Evolutionary conservation across 2,113 vertebrate species (phyloP).

Genomic region (Corapipo altera): DNA sequence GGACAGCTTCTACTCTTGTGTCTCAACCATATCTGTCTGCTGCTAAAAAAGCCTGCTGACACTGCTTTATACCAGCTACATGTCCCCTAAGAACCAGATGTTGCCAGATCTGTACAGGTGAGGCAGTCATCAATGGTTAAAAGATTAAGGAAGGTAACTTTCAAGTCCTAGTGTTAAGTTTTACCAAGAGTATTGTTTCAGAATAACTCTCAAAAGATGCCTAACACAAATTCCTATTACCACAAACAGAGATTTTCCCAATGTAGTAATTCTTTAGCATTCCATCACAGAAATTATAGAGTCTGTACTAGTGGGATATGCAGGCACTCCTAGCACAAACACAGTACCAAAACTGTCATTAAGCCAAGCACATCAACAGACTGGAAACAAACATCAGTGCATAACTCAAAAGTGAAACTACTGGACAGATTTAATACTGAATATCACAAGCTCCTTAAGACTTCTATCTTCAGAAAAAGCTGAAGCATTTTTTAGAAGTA

Average conservation of each 20-base stretch:
- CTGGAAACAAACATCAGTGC: neutral
- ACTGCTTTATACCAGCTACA: neutral
- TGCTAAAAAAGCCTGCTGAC: neutral
- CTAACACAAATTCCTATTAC: neutral
- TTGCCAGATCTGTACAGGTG: neutral
- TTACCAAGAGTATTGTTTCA: neutral
- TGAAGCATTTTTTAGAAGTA: neutral
- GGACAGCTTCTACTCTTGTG: neutral
- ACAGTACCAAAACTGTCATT: neutral
- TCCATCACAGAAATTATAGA: neutral
- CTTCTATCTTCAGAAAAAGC: neutral
- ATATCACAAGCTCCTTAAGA: neutral
- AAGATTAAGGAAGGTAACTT: neutral
- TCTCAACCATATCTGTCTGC: neutral
- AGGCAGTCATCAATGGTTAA: neutral
- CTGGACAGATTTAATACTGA: neutral
- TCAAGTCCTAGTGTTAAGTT: neutral
- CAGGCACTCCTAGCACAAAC: neutral
- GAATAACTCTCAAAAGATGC: rapidly evolving
- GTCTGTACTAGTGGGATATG: neutral
- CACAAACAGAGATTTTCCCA: neutral
- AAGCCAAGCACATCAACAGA: neutral
- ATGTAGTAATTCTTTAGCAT: neutral
- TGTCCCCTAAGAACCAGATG: neutral
- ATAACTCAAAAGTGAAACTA: neutral